Percentiles rank a stretch among this genome's conserved stretches.
Evolutionary conservation across 2,113 vertebrate genomes (phyloP).

Genomic region (Gracilinanus agilis): DNA sequence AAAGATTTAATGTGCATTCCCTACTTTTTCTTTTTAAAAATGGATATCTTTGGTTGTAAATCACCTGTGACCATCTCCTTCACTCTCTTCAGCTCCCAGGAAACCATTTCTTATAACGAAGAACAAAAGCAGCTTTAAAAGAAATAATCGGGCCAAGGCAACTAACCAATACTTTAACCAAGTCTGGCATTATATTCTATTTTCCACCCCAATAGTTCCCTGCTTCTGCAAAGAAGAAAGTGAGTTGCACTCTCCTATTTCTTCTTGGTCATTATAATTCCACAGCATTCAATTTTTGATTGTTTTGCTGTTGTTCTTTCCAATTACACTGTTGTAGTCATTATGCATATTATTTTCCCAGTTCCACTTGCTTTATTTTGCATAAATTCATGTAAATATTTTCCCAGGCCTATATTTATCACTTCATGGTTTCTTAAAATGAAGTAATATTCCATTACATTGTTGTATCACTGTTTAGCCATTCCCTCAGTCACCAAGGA

Average conservation of each 20-base stretch:
- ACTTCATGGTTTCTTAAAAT: not conserved
- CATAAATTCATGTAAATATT: not conserved
- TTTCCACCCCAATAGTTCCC: not conserved
- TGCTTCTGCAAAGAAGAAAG: not conserved
- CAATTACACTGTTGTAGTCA: constrained; percentile 5
- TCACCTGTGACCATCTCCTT: not conserved
- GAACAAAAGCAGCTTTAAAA: not conserved
- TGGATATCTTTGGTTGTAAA: not conserved
- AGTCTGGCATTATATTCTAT: not conserved
- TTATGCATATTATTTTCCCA: not conserved
- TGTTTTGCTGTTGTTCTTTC: not conserved
- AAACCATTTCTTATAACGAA: not conserved
- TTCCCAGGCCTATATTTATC: not conserved
- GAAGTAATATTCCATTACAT: not conserved
- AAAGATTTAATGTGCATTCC: not conserved
- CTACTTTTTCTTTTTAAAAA: not conserved
- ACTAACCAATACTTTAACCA: not conserved
- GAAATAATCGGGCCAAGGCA: not conserved
- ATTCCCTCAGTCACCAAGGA: not conserved
- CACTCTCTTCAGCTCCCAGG: not conserved
- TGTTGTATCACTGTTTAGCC: not conserved
- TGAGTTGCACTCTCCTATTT: not conserved
- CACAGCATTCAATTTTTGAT: not conserved
- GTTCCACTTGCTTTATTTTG: not conserved
- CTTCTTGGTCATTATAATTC: not conserved